Evolutionary conservation across 1,140 invertebrate species (phyloP).

Genomic region (Pentalonia nigronervosa): DNA sequence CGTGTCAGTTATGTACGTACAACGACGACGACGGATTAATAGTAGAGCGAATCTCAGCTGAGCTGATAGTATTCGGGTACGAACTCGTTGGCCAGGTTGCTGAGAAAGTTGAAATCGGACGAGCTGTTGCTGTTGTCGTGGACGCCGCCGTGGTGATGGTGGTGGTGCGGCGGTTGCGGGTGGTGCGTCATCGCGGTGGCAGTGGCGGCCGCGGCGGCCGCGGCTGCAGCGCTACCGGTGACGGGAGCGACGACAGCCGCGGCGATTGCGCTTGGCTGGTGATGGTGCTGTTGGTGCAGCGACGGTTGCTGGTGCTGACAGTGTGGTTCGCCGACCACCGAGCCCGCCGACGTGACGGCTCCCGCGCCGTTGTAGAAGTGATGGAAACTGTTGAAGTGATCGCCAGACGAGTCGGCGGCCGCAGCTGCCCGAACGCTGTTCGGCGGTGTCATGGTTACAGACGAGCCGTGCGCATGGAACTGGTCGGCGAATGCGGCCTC

Average conservation of each 20-base stretch:
- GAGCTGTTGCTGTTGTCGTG: conserved; percentile 87
- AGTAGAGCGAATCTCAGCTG: conserved; percentile 65
- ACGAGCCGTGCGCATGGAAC: conserved; percentile 64
- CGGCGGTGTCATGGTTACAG: conserved; percentile 69
- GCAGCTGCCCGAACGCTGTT: conserved; percentile 66
- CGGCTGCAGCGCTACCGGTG: neutral
- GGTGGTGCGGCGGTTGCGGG: conserved; percentile 63
- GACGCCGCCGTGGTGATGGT: conserved; percentile 60
- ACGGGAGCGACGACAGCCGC: neutral
- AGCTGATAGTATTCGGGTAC: conserved; percentile 91
- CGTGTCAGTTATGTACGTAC: neutral
- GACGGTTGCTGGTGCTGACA: conserved; percentile 38
- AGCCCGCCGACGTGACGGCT: neutral
- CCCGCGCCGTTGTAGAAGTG: conserved; percentile 69
- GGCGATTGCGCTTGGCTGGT: conserved; percentile 58
- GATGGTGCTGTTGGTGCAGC: conserved; percentile 63
- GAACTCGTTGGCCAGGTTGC: conserved; percentile 88
- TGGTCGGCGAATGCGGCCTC: conserved; percentile 60
- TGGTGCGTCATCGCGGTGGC: neutral
- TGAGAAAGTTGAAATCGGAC: conserved; percentile 90
- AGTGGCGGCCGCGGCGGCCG: neutral
- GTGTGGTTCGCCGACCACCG: conserved; percentile 60
- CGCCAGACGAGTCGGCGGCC: conserved; percentile 65
- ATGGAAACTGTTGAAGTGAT: conserved; percentile 74
- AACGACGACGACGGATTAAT: neutral